Conservation (phyloP, 2,888 invertebrate genomes). For the Neocrepidodera transversa region DNA sequence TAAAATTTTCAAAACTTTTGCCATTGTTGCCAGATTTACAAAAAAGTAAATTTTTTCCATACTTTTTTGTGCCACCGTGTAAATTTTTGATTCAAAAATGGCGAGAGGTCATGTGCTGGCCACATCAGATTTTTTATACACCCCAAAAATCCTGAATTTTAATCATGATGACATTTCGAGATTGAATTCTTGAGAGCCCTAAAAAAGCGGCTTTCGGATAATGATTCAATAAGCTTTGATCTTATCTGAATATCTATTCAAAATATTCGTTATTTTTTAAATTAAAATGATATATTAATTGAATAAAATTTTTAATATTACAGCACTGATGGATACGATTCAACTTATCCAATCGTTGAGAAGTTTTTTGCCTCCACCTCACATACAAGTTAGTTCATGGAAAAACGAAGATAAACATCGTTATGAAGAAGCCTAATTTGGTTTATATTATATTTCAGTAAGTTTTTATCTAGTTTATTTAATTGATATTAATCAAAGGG, state of each 20-base stretch:
- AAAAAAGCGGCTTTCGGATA: constrained; percentile 48
- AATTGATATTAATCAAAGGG: too few relatives aligned
- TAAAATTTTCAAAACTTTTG: too few relatives aligned
- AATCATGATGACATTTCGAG: constrained; percentile 52
- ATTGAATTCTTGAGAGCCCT: constrained; percentile 54
- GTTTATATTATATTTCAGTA: too few relatives aligned
- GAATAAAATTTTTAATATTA: constrained; percentile 42
- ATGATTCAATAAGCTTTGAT: constrained; percentile 54
- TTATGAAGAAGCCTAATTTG: constrained; percentile 53
- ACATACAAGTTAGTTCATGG: constrained; percentile 89
- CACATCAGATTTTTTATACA: too few relatives aligned
- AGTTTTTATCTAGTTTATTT: too few relatives aligned
- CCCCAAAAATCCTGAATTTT: too few relatives aligned
- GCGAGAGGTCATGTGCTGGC: too few relatives aligned
- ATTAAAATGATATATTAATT: constrained; percentile 1
- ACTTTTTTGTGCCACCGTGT: too few relatives aligned
- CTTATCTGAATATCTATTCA: constrained; percentile 49
- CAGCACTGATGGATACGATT: constrained; percentile 85
- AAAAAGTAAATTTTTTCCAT: too few relatives aligned
- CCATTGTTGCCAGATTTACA: too few relatives aligned
- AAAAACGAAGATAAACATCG: constrained; percentile 82
- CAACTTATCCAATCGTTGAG: constrained; percentile 85
- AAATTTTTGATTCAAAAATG: too few relatives aligned
- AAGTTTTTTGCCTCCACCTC: constrained; percentile 85
- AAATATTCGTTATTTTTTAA: background rate